Conservation (phyloP, 2,113 vertebrate genomes). For the Eclectus roratus region DNA sequence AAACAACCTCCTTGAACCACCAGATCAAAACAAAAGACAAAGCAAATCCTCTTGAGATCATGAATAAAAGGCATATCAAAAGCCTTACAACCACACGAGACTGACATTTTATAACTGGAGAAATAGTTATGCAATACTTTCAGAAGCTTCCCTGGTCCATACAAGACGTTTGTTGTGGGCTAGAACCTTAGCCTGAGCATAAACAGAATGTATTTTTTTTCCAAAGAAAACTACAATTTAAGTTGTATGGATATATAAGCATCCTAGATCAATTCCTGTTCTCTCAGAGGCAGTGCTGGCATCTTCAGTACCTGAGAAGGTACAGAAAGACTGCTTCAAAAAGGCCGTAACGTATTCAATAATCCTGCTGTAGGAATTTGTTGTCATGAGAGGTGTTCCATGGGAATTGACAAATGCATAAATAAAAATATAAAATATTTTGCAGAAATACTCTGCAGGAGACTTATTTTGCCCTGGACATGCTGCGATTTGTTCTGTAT, state of each 20-base stretch:
- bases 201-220: not conserved
- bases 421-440: not conserved
- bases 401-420: not conserved
- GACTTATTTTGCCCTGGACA: not conserved
- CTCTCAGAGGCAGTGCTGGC: not conserved
- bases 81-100: not conserved
- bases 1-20: not conserved
- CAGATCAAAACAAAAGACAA: not conserved
- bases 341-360: not conserved
- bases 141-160: not conserved
- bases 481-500: not conserved
- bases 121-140: not conserved
- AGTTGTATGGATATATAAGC: not conserved
- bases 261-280: not conserved
- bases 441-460: not conserved
- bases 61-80: not conserved
- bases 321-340: not conserved
- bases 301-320: not conserved
- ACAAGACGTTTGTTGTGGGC: fast-evolving
- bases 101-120: not conserved
- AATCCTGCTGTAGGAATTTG: not conserved
- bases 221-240: not conserved
- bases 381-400: not conserved
- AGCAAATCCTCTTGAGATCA: not conserved
- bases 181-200: not conserved